Base-by-base conservation (phyloP, 2,113 vertebrate genomes). In the Circaetus gallicus region DNA sequence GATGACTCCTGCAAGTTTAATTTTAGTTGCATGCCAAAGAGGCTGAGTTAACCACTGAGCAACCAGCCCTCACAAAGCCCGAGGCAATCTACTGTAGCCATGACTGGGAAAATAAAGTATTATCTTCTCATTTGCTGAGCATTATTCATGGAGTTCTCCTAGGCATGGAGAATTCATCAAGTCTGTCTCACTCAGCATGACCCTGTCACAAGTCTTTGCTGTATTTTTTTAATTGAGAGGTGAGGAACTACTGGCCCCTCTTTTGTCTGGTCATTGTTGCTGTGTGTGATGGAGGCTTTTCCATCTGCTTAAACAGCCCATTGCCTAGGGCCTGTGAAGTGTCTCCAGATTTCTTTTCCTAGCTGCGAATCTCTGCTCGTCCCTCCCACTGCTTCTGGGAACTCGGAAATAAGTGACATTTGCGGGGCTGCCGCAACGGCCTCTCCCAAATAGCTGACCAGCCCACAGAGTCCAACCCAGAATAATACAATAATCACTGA, bases 21-120 rank as follows among this genome's bases (percentile, higher is more conserved):
- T 96, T 97, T 96, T 94, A 93, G 95, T 88, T 90, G 66, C 71
- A 28, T 86, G 93, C 82, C 85, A 80, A n/a, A 93, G 58, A 93
- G 87, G 87, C 87, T 82, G 96, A 83, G 90, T 95, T 94, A 96
- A 96, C 88, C 85, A 67, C 74, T 63, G 94, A 92, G 82, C 82
- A 92, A 1, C 90, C 96, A 95, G 67, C 86, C 71, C 67, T 96
- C 90, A 70, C 50, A 90, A n/a, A 86, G 94, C 92, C 88, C 1
- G 7, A 56, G 95, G 95, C 95, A 53, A 83, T 70, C 38, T 82
- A 21, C 72, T 81, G 58, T 76, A 83, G 58, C 82, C 25, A 9
- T 38, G 79, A 19, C 82, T 73, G 90, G 79, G 70, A 93, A 87
- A 84, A 91, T 65, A 45, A 92, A 86, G n/a, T 50, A 22, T 76